phyloP scores from a whole-genome alignment of 1,140 invertebrate genomes.

The Cardiocondyla obscurior region DNA sequence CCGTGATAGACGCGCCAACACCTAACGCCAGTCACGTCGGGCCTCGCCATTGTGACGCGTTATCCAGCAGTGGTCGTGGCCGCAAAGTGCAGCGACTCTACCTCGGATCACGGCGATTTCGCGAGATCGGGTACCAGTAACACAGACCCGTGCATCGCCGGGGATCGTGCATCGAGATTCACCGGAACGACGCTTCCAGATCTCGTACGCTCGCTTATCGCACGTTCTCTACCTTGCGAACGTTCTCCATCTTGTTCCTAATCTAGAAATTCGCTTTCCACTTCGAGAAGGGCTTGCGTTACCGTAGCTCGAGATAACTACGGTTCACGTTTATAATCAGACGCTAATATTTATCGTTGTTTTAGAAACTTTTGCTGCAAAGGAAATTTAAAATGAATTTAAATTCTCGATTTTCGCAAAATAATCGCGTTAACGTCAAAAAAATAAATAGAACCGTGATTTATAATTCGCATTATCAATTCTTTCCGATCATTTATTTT shows the following conservation, averaged over 20 bases:
- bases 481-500: not conserved
- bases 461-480: not conserved
- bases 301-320: not conserved
- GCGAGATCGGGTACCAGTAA: conserved; percentile 47
- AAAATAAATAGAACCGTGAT: not conserved
- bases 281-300: conserved; percentile 10
- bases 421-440: not conserved
- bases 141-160: conserved; percentile 46
- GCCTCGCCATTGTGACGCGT: conserved; percentile 54
- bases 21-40: conserved; percentile 73
- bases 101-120: conserved; percentile 66
- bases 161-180: conserved; percentile 48
- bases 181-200: conserved; percentile 41
- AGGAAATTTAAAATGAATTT: not conserved
- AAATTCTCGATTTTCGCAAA: not conserved
- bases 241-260: conserved; percentile 31
- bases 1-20: conserved; percentile 69
- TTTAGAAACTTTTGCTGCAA: not conserved
- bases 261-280: conserved; percentile 34
- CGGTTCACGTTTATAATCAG: not conserved
- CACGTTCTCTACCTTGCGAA: not conserved
- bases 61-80: conserved; percentile 29
- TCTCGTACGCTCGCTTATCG: conserved; percentile 48
- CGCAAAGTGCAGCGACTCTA: conserved; percentile 62
- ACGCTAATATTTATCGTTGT: not conserved